Evolutionary conservation across 37 sponge, comb jelly and placozoan species (phyloP), one percentile per base, ranked within the genome.

Genomic region (Lycopodina hypogea): DNA sequence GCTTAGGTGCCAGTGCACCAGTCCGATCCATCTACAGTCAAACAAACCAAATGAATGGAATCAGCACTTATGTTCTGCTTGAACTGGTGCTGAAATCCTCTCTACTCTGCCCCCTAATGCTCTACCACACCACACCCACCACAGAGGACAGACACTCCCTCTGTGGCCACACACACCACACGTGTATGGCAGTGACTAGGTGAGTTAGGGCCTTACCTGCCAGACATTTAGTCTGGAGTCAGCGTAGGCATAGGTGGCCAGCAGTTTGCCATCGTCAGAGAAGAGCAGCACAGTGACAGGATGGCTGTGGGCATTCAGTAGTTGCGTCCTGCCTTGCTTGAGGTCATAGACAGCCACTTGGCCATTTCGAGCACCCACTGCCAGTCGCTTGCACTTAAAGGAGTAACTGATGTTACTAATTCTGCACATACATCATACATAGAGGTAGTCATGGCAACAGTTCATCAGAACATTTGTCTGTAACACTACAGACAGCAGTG

Each of bases 191-290:
- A n/a, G n/a, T n/a, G n/a, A n/a, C n/a, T n/a, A n/a, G n/a, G n/a
- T n/a, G n/a, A n/a, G n/a, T n/a, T n/a, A n/a, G n/a, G n/a, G 15
- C n/a, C 89, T 36, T 29, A 93, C 96, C 89, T 93, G 94, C 96
- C 96, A 96, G 14, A 96, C 83, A 39, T 35, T 74, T 0, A 96
- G 68, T 0, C 52, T 65, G 1, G 94, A 90, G 77, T 87, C 94
- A 32, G 89, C 96, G 65, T 86, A 86, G 11, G 94, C 65, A 45
- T 90, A 96, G 0, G 91, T 87, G 6, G 92, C 91, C 67, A 96
- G 78, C 66, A 71, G 29, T 50, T 83, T 89, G 18, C 96, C 96
- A 62, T 96, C 96, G 0, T 86, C 86, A 21, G 96, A 96, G 82
- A 96, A 94, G 17, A 33, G 34, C 0, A 96, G 86, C 8, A 84